These are phyloP conservation scores for Chironomus tentans DNA, from an alignment of 2,888 invertebrate genomes.

Conservation along the genomic window DNA sequence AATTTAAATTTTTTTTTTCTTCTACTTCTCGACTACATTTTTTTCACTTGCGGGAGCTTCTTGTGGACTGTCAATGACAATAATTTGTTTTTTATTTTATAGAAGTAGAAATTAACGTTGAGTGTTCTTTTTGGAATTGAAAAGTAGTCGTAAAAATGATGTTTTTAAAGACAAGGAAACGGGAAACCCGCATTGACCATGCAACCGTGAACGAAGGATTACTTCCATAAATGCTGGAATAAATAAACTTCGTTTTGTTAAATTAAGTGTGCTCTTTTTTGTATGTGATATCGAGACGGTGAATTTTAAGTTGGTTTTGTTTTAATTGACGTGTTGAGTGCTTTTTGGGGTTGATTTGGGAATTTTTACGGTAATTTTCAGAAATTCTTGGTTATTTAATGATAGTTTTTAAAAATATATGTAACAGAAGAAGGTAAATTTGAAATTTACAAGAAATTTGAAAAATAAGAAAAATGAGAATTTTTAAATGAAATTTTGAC, in stretches of 20 bases:
- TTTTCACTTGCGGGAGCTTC: neutral
- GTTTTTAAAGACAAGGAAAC: neutral
- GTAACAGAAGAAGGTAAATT: too few species aligned
- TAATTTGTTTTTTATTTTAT: neutral
- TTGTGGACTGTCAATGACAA: neutral
- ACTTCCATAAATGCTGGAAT: neutral
- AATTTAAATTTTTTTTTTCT: neutral
- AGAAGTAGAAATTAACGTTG: neutral
- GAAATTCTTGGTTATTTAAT: too few species aligned
- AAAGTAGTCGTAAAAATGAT: neutral
- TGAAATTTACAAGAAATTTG: too few species aligned
- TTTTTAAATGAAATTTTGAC: too few species aligned
- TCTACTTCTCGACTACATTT: neutral
- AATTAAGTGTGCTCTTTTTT: too few species aligned
- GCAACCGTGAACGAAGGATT: neutral
- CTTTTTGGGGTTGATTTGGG: too few species aligned
- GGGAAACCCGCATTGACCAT: neutral
- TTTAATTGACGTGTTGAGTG: too few species aligned
- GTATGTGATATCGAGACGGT: too few species aligned
- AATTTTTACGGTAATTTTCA: too few species aligned
- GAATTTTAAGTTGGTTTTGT: too few species aligned
- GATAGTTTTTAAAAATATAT: too few species aligned
- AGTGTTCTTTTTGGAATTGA: neutral
- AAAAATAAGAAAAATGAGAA: too few species aligned
- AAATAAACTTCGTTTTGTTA: neutral